A percentile compares a stretch with the other conserved stretches of the same genome.
Conservation (phyloP, 2,797 vertebrate genomes). For the Lacerta viridis region DNA sequence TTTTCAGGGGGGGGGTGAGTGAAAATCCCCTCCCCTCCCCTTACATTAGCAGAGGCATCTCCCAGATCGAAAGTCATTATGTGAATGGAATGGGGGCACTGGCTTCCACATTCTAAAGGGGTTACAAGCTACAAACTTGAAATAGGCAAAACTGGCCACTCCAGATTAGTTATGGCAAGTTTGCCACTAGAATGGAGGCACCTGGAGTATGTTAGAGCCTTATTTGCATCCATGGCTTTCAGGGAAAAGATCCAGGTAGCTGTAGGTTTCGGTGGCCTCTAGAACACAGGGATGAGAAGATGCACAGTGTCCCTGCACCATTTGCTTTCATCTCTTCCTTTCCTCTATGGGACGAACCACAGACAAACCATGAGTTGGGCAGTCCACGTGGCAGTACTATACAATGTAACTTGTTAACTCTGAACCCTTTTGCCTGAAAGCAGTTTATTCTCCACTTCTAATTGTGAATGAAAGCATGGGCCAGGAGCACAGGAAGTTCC, state of each 20-base stretch:
- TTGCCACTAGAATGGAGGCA: background rate
- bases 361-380: background rate
- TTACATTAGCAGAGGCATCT: background rate
- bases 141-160: background rate
- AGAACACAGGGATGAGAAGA: background rate
- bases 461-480: background rate
- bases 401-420: too few species aligned
- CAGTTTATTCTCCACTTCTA: too few species aligned
- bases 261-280: background rate
- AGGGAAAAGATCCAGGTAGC: background rate
- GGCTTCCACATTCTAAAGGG: background rate
- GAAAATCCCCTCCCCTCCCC: background rate
- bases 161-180: slow-evolving; percentile 1
- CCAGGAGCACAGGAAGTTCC: background rate
- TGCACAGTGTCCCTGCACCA: background rate
- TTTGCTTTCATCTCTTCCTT: background rate
- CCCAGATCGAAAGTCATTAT: background rate
- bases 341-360: background rate
- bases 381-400: background rate
- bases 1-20: background rate
- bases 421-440: too few species aligned
- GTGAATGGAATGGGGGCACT: background rate
- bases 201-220: background rate
- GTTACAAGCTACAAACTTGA: background rate
- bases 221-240: background rate